Conservation (phyloP, 2,113 vertebrate genomes). For the Bubo scandiacus region DNA sequence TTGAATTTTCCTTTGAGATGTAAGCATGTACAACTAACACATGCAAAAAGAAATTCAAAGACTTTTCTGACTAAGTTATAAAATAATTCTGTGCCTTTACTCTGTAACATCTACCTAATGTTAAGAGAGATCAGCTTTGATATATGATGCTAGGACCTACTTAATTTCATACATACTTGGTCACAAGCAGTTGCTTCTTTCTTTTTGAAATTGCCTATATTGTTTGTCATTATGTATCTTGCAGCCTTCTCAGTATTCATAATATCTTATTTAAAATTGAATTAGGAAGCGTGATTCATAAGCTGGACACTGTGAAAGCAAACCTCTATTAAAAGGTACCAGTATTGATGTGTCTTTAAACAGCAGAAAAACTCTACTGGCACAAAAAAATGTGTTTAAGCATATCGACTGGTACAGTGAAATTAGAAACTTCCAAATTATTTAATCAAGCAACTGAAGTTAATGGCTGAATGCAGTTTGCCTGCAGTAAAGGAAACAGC, state of each 20-base stretch:
- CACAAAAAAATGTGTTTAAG: background rate
- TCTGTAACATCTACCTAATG: background rate
- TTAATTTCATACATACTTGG: background rate
- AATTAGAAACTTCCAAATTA: slow-evolving; percentile 44
- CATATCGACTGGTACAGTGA: slow-evolving; percentile 15
- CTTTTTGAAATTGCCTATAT: background rate
- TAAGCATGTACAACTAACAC: background rate
- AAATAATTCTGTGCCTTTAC: background rate
- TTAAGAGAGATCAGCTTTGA: background rate
- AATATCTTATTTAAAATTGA: background rate
- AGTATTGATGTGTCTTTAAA: background rate
- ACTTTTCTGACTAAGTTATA: background rate
- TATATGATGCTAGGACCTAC: background rate
- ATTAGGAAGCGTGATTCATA: background rate
- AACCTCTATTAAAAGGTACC: background rate
- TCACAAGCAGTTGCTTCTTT: background rate
- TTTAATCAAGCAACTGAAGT: slow-evolving; percentile 38
- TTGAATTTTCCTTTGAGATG: background rate
- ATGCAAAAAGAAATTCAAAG: background rate
- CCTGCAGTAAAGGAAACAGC: background rate
- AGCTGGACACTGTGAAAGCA: background rate
- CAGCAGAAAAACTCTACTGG: background rate
- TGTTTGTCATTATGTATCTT: background rate
- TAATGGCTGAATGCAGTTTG: slow-evolving; percentile 11
- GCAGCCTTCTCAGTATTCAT: background rate